Evolutionary conservation across 2,888 invertebrate genomes (phyloP).

Genomic region (Leistus spinibarbis): DNA sequence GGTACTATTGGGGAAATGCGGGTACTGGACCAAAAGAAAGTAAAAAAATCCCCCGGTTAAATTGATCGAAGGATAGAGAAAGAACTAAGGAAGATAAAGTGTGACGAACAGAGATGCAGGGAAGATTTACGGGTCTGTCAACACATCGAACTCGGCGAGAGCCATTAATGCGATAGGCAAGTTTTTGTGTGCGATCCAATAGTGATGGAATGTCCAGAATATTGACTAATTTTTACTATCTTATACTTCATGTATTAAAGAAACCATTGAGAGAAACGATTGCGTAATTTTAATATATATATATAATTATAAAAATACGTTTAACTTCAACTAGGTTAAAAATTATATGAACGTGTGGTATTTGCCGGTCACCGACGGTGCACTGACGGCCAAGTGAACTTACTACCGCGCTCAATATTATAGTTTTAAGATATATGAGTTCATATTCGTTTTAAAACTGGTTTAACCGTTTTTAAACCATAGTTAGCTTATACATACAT

Average conservation of each 20-base stretch:
- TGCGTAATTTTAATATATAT: too few relatives aligned
- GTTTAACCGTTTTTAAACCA: too few relatives aligned
- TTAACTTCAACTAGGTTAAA: too few relatives aligned
- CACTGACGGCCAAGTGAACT: too few relatives aligned
- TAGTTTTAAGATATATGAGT: too few relatives aligned
- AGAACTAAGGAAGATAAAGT: background rate
- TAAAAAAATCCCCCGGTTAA: background rate
- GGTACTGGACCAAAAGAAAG: background rate
- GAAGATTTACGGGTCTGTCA: conserved; percentile 50
- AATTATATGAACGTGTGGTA: too few relatives aligned
- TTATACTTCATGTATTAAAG: conserved; percentile 15
- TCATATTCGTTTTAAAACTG: too few relatives aligned
- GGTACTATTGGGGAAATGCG: background rate
- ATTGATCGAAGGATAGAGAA: background rate
- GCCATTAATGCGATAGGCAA: conserved; percentile 34
- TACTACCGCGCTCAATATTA: too few relatives aligned
- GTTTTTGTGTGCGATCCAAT: conserved; percentile 10
- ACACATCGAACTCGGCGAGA: conserved; percentile 50
- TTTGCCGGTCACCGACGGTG: too few relatives aligned
- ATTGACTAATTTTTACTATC: conserved; percentile 39
- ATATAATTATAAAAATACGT: too few relatives aligned
- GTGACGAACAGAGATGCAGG: conserved; percentile 14
- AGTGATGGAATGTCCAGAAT: conserved; percentile 26
- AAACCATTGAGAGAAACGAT: background rate
- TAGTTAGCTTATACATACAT: too few relatives aligned